Percentiles rank a stretch among this genome's conserved stretches.
Conservation (phyloP, 30 jellyfish, hydroid and myxozoan species). For the Euphysa ruthae region DNA sequence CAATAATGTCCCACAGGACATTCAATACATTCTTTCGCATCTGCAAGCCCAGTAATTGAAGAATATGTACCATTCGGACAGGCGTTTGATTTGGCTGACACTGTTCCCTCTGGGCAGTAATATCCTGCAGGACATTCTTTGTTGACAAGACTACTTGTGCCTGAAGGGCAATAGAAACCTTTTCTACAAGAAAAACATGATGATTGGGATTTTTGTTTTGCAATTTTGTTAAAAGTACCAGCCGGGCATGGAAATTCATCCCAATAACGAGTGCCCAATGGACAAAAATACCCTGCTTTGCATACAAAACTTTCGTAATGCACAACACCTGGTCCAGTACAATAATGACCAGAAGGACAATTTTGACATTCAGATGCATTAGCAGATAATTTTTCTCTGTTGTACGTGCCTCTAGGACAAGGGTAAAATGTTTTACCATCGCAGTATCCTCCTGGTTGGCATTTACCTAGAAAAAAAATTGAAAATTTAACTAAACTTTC, state of each 20-base stretch:
- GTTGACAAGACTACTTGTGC: slow-evolving; percentile 20
- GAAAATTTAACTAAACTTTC: neutral
- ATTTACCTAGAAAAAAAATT: slow-evolving; percentile 17
- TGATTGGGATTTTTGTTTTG: slow-evolving; percentile 40
- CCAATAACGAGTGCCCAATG: slow-evolving; percentile 55
- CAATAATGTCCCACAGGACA: slow-evolving; percentile 96
- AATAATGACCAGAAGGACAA: slow-evolving; percentile 81
- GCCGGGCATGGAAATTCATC: slow-evolving; percentile 86
- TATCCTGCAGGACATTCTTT: slow-evolving; percentile 74
- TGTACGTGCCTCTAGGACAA: slow-evolving; percentile 88
- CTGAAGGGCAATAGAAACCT: slow-evolving; percentile 74
- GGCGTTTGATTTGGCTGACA: slow-evolving; percentile 61
- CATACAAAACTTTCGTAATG: slow-evolving; percentile 50
- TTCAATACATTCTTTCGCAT: slow-evolving; percentile 63
- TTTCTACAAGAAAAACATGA: slow-evolving; percentile 51
- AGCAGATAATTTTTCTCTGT: slow-evolving; percentile 36
- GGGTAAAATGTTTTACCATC: slow-evolving; percentile 54
- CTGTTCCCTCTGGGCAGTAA: slow-evolving; percentile 84
- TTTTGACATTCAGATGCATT: slow-evolving; percentile 48
- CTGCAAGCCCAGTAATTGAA: slow-evolving; percentile 35
- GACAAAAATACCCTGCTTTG: slow-evolving; percentile 80
- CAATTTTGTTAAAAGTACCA: slow-evolving; percentile 55
- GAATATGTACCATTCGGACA: slow-evolving; percentile 89
- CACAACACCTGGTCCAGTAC: slow-evolving; percentile 86
- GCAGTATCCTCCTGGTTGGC: slow-evolving; percentile 82